Conservation (phyloP, 1,140 invertebrate species). For the Trichonephila clavata region DNA sequence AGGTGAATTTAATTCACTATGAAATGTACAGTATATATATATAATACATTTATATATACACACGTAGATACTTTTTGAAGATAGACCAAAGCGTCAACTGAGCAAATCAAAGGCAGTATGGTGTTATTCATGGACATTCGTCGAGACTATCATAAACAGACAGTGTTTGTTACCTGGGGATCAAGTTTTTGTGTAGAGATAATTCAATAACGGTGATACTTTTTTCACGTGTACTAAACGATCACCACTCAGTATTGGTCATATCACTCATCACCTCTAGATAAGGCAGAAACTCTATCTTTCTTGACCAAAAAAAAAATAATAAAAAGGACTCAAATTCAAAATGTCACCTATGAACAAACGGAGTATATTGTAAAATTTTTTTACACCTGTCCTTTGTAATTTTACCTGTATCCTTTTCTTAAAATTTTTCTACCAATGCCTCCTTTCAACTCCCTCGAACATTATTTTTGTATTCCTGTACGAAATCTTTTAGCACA, state of each 20-base stretch:
- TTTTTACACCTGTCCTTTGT: conserved; percentile 59
- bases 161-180: conserved; percentile 63
- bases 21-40: conserved; percentile 48
- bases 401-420: conserved; percentile 58
- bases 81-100: conserved; percentile 47
- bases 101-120: conserved; percentile 28
- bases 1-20: neutral
- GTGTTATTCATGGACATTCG: conserved; percentile 19
- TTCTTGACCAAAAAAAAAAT: neutral
- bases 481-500: neutral
- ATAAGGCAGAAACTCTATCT: conserved; percentile 21
- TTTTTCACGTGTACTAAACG: conserved; percentile 54
- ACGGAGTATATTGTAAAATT: conserved; percentile 52
- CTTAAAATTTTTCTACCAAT: conserved; percentile 15
- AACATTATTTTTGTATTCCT: conserved; percentile 20
- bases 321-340: neutral
- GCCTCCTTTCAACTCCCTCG: neutral
- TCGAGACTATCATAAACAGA: conserved; percentile 30
- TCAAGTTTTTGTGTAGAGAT: conserved; percentile 69
- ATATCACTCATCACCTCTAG: conserved; percentile 69
- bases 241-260: conserved; percentile 72
- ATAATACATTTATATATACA: conserved; percentile 12
- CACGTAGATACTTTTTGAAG: conserved; percentile 19
- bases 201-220: conserved; percentile 41
- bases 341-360: conserved; percentile 62